Evolutionary conservation across 1,140 invertebrate genomes (phyloP), one percentile per base, ranked within the genome.

Genomic region (Argopecten irradians): DNA sequence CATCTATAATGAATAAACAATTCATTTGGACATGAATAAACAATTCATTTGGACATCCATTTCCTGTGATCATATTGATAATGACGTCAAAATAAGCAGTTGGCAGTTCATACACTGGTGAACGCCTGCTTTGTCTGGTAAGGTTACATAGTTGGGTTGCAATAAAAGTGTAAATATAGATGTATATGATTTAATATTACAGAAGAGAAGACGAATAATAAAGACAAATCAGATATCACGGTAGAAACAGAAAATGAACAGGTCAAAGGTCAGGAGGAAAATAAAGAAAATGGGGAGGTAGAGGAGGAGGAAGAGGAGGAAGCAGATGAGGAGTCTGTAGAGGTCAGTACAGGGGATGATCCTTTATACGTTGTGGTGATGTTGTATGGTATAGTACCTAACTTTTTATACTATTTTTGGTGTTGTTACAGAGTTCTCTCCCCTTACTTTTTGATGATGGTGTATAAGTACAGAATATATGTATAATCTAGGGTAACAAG

Each of bases 291-390:
- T n/a, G 22, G 46, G 22, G 33, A 84, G 83, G 83, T 35, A 71
- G 43, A 35, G 43, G 43, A 55, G 46, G 87, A 35, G 19, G 36
- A 89, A 46, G 39, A 36, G 32, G 85, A 41, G 39, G 88, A 89
- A 28, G 86, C n/a, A 22, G 43, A 35, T 1, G 46, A 87, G 32
- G 82, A 84, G 39, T 46, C 83, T 33, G 86, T 83, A 9, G 83
- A 85, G 19, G 86, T 84, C 28, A 82, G 36, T 33, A 9, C 71
- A 84, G 85, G 82, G 34, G 46, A 82, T 19, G 83, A n/a, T n/a
- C n/a, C n/a, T 71, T 71, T 71, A 28, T 71, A 71, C n/a, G 22
- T 71, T 71, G 55, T 71, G 28, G n/a, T 71, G 55, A n/a, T 71
- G 55, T 71, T 71, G 55, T 71, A 16, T n/a, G 55, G n/a, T 71